phyloP scores from a whole-genome alignment of 64 coral and sea anemone species.

The Dendronephthya gigantea region DNA sequence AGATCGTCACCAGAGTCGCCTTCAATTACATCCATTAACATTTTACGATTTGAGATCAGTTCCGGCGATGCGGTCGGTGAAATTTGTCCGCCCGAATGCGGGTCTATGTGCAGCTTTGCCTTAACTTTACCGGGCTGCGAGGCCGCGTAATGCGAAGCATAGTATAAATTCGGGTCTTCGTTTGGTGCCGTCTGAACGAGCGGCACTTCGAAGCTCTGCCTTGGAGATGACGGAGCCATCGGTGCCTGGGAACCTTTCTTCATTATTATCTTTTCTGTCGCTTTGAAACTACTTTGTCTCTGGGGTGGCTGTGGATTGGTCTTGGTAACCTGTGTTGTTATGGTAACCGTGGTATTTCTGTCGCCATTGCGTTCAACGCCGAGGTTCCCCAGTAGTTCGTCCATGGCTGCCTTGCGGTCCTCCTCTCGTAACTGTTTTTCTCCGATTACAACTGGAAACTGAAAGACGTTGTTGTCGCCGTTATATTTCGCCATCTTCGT shows the following conservation, averaged over 20 bases:
- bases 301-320: not conserved
- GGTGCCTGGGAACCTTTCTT: not conserved
- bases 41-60: not conserved
- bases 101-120: not conserved
- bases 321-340: not conserved
- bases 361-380: not conserved
- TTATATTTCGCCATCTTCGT: not conserved
- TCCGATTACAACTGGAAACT: not conserved
- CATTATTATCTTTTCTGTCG: not conserved
- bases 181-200: not conserved
- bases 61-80: not conserved
- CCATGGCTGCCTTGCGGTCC: not conserved
- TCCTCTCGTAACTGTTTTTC: not conserved
- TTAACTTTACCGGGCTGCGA: not conserved
- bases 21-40: not conserved
- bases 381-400: not conserved
- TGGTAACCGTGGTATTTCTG: not conserved
- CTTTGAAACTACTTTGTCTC: not conserved
- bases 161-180: not conserved
- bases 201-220: not conserved
- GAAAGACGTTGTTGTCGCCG: not conserved
- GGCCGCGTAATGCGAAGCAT: constrained; percentile 1
- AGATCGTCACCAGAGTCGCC: not conserved
- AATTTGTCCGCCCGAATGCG: not conserved
- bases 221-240: not conserved